Evolutionary conservation across 2,113 vertebrate genomes (phyloP), one percentile per base, ranked within the genome.

Genomic region (Catharus minimus): DNA sequence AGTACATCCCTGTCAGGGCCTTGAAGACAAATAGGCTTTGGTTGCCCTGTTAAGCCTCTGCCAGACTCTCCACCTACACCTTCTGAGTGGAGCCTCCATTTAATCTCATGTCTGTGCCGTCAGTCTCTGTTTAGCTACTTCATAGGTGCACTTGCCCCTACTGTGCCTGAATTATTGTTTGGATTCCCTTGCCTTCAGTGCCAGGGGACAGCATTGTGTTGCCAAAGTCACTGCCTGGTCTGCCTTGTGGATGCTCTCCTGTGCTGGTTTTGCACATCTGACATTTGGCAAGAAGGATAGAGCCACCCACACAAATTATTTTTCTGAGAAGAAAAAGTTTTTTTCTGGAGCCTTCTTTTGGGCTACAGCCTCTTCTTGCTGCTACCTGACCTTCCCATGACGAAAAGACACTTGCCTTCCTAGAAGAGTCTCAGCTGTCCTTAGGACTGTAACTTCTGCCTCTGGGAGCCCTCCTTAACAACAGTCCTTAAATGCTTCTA

Each of bases 201-300:
- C 49, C 46, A 26, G 9, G 12, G 13, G 6, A 56, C 27, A 39
- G 15, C 0, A 1, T 5, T 22, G 16, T 28, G 39, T 11, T 66
- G 52, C n/a, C 28, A 15, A 60, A 8, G 27, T 15, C 23, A 32
- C 13, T 0, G 0, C 8, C 27, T 33, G 38, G 17, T 23, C 43
- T 65, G 17, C 12, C 20, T 33, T 1, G 2, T 8, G 12, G 24
- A 38, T 57, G 38, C 38, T 65, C 5, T 28, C 15, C 22, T 27
- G 26, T 50, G 49, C 49, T 50, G 26, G 49, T 50, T 50, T 50
- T 50, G 49, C 49, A 50, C 49, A 50, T 50, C 27, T 50, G 49
- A 50, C 49, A 50, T 16, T 50, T 27, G 49, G 49, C 8, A 9
- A 50, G 49, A 15, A 27, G 49, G 49, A 50, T 27, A 26, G 27